phyloP scores from a whole-genome alignment of 2,113 vertebrate species.

The Spilogale gracilis region DNA sequence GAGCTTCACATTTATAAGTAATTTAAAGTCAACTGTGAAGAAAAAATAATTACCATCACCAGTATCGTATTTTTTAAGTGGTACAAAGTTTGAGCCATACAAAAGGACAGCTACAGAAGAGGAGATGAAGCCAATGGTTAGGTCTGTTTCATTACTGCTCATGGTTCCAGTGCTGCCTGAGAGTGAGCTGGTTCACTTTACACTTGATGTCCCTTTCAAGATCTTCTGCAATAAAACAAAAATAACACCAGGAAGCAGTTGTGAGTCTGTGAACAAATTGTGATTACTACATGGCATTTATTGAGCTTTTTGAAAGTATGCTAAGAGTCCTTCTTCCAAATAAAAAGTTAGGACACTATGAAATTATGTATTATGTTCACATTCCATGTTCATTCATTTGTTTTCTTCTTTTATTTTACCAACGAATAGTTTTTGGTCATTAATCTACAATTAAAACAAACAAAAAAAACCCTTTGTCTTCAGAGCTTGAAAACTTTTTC shows the following conservation, averaged over 20 bases:
- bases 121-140: conserved; percentile 88
- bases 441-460: neutral
- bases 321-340: neutral
- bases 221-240: conserved; percentile 74
- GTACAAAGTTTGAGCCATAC: conserved; percentile 94
- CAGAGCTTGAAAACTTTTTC: conserved; percentile 10
- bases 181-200: conserved; percentile 10
- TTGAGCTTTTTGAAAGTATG: neutral
- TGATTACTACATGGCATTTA: neutral
- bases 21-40: neutral
- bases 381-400: neutral
- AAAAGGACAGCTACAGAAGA: conserved; percentile 90
- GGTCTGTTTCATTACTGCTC: conserved; percentile 82
- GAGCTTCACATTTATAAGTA: neutral
- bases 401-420: neutral
- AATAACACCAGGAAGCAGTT: neutral
- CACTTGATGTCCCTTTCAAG: neutral
- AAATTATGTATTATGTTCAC: neutral
- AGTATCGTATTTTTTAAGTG: conserved; percentile 93
- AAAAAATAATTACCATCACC: conserved; percentile 91
- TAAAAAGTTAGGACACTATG: neutral
- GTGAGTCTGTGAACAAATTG: neutral
- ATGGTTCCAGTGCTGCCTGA: conserved; percentile 41
- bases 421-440: neutral
- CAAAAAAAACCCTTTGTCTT: neutral